A percentile compares a stretch with the other conserved stretches of the same genome.
Conservation (phyloP, 2,888 invertebrate genomes). For the Drosophila kambysellisi region DNA sequence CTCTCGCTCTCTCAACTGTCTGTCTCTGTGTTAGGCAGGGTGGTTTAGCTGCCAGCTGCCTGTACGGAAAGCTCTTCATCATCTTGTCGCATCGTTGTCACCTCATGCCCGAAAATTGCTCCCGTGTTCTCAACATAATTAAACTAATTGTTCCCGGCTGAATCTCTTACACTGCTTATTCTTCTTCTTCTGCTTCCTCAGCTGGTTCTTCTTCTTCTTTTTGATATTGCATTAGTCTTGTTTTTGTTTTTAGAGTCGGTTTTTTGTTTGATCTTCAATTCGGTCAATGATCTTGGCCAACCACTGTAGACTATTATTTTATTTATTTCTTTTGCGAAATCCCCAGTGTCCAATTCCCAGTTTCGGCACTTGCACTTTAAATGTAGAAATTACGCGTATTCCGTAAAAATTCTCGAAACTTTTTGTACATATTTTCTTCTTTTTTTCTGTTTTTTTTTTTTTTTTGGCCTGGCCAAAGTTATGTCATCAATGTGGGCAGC, state of each 20-base stretch:
- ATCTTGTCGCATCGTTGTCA: constrained; percentile 80
- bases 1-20: neutral
- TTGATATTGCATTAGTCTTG: neutral
- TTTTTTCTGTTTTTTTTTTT: too few relatives aligned
- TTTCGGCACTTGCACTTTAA: constrained; percentile 78
- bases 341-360: constrained; percentile 74
- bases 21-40: neutral
- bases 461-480: constrained; percentile 41
- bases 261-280: constrained; percentile 67
- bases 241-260: constrained; percentile 8
- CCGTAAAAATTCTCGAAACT: constrained; percentile 13
- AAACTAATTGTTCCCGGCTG: constrained; percentile 70
- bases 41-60: constrained; percentile 31
- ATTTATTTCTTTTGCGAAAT: constrained; percentile 23
- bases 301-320: neutral
- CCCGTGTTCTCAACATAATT: constrained; percentile 68
- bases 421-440: neutral
- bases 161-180: constrained; percentile 36
- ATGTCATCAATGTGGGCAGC: constrained; percentile 74
- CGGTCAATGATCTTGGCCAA: constrained; percentile 73
- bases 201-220: neutral
- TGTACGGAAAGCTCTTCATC: constrained; percentile 56
- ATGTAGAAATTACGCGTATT: constrained; percentile 68
- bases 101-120: constrained; percentile 72
- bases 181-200: neutral